Base-by-base conservation (phyloP, 2,888 invertebrate genomes). In the Nebria brevicollis region DNA sequence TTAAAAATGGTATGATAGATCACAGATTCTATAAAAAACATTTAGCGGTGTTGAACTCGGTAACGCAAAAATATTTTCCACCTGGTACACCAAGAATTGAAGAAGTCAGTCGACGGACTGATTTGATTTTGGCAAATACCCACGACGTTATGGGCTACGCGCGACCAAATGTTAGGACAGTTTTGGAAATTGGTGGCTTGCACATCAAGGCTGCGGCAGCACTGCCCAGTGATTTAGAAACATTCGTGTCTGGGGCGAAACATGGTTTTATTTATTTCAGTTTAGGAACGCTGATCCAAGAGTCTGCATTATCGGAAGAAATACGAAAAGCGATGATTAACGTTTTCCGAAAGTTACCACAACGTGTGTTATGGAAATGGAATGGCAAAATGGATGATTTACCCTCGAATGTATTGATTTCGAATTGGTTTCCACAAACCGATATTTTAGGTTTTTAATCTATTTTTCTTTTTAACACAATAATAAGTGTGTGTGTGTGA, bases 181-280 rank as follows among this genome's bases (percentile, higher is more conserved):
- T 77, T 15, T 66, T 81, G n/a, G 77, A 81, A 77, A 73, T 81
- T 26, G 81, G 81, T 26, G 81, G 81, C 10, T 13, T 81, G 25
- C 81, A 81, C 43, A 77, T 81, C n/a, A 81, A 77, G 15, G 72
- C 77, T 13, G 8, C 74, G 15, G 74, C 64, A 75, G 5, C 68
- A 66, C 25, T 82, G 41, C 72, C 83, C 76, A 83, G 81, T 13
- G 88, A 89, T 82, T 86, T 91, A 20, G 85, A 90, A 83, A 83
- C 85, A 20, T 90, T 90, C 82, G 82, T 91, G 70, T 89, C 90
- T 78, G 88, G 84, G 20, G 88, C 90, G 5, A 84, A 86, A 42
- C 84, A 90, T 79, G 91, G 91, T 1, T 90, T 88, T n/a, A 88
- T 91, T 77, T 90, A 88, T 84, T 90, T 91, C 81, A 91, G 90